phyloP scores from a whole-genome alignment of 2,888 invertebrate genomes.

The Eudasyphora cyanicolor region DNA sequence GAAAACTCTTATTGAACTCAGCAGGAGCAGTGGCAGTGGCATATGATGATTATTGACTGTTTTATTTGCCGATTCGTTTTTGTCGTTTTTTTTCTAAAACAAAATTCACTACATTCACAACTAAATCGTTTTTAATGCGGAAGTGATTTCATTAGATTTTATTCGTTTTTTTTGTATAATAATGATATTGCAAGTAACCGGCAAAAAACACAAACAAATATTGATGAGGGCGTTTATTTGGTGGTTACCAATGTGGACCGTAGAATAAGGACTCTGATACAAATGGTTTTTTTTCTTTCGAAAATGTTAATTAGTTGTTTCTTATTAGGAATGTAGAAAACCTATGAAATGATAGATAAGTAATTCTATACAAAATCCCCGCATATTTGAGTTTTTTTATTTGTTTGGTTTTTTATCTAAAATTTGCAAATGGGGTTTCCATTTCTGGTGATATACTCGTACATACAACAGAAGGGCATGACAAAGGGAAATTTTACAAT shows the following conservation, averaged over 20 bases:
- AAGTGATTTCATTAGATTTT: slow-evolving; percentile 52
- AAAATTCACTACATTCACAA: slow-evolving; percentile 26
- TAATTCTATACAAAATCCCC: background rate
- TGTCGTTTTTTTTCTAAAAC: background rate
- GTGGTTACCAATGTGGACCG: background rate
- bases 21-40: slow-evolving; percentile 33
- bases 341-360: background rate
- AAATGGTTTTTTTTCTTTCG: background rate
- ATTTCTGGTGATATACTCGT: background rate
- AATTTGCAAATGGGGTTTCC: background rate
- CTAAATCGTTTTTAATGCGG: slow-evolving; percentile 62
- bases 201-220: background rate
- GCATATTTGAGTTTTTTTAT: background rate
- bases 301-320: slow-evolving; percentile 11
- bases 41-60: slow-evolving; percentile 44
- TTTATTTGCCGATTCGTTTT: slow-evolving; percentile 20
- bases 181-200: background rate
- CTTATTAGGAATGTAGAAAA: background rate
- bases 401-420: background rate
- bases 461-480: too few species aligned
- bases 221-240: slow-evolving; percentile 35
- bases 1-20: slow-evolving; percentile 35
- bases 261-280: background rate
- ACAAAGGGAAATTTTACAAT: too few species aligned
- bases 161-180: background rate